Evolutionary conservation across 2,888 invertebrate genomes (phyloP).

Genomic region (Melieria picta): DNA sequence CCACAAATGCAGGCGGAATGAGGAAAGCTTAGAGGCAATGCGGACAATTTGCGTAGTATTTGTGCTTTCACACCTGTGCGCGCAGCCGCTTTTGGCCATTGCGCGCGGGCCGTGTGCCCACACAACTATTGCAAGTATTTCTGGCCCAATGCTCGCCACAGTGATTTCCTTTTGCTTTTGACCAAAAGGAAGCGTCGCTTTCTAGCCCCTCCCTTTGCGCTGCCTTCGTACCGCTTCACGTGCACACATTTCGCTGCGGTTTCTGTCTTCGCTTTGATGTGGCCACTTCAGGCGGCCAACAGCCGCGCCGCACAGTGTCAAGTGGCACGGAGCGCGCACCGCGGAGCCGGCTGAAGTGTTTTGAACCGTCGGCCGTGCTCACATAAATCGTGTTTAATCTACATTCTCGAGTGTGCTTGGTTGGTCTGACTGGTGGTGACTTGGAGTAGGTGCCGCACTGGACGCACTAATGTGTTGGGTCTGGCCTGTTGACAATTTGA

Average conservation of each 20-base stretch:
- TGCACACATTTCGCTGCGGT: neutral
- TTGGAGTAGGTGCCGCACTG: no score
- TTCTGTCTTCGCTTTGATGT: conserved; percentile 21
- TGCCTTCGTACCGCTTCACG: no score
- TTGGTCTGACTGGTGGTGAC: no score
- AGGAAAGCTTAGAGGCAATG: conserved; percentile 12
- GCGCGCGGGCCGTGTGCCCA: neutral
- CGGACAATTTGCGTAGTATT: conserved; percentile 32
- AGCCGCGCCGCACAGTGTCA: no score
- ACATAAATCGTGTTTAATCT: conserved; percentile 42
- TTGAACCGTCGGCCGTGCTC: conserved; percentile 33
- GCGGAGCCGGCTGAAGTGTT: neutral
- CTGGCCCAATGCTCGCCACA: no score
- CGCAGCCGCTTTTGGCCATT: neutral
- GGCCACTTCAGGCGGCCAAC: neutral
- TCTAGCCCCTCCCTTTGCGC: no score
- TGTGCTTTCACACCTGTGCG: conserved; percentile 26
- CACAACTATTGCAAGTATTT: no score
- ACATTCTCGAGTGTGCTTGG: conserved; percentile 2
- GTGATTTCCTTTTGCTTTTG: no score
- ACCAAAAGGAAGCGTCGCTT: no score
- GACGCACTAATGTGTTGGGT: no score
- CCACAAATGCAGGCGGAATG: neutral
- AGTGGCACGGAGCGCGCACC: no score
- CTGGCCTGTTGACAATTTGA: conserved; percentile 42